phyloP scores from a whole-genome alignment of 1,140 invertebrate genomes.

The Spodoptera frugiperda region DNA sequence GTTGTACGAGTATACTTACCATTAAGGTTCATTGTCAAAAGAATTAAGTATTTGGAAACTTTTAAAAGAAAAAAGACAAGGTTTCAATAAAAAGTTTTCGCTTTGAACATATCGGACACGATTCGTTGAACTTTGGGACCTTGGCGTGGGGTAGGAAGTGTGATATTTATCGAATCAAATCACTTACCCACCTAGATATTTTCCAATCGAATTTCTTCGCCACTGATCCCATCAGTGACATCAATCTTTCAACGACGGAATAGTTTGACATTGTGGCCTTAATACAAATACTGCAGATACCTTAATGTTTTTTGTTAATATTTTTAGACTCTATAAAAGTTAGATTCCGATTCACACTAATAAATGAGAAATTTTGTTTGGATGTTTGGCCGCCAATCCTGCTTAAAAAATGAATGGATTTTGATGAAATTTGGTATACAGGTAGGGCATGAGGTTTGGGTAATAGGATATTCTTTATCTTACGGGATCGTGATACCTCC shows the following conservation, averaged over 20 bases:
- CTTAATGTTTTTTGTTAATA: too few relatives aligned
- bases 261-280: background rate
- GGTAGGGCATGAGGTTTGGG: too few relatives aligned
- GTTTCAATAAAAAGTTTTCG: background rate
- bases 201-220: background rate
- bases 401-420: too few relatives aligned
- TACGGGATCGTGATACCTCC: too few relatives aligned
- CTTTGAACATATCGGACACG: background rate
- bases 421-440: too few relatives aligned
- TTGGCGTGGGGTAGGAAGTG: background rate
- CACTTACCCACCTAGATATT: background rate
- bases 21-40: background rate
- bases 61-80: background rate
- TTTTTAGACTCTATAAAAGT: too few relatives aligned
- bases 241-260: background rate
- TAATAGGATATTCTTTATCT: too few relatives aligned
- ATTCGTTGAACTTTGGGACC: background rate
- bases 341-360: too few relatives aligned
- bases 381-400: too few relatives aligned
- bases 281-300: too few relatives aligned
- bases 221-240: background rate
- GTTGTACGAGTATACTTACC: background rate
- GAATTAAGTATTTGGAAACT: background rate
- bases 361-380: too few relatives aligned
- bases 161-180: constrained; percentile 16